Percentiles rank a stretch among this genome's conserved stretches.
These are phyloP conservation scores for Montipora cactus DNA, from an alignment of 64 coral and sea anemone genomes.

Conservation along the genomic window DNA sequence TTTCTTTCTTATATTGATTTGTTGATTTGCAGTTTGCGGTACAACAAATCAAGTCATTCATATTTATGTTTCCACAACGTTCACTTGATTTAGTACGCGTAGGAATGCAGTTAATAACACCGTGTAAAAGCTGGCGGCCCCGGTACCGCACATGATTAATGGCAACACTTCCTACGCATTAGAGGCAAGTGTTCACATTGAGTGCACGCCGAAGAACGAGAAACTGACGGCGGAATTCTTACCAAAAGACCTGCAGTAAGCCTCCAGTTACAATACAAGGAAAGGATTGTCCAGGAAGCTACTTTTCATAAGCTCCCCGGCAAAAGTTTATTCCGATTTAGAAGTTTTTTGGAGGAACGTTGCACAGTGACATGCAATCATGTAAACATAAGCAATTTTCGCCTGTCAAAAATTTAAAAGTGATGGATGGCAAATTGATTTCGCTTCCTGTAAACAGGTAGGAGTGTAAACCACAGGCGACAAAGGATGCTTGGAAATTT, in stretches of 20 bases:
- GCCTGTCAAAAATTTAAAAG: slow-evolving; percentile 45
- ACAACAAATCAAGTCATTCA: too few relatives aligned
- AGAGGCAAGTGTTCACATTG: neutral
- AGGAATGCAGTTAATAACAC: neutral
- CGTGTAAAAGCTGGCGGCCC: neutral
- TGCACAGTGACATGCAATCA: neutral
- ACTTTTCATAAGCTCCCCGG: neutral
- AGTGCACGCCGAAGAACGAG: neutral
- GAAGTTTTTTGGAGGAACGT: neutral
- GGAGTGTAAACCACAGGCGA: slow-evolving; percentile 35
- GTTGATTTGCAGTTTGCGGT: too few relatives aligned
- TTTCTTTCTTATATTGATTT: too few relatives aligned
- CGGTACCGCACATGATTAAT: neutral
- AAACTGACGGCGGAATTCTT: neutral
- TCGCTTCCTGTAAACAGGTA: slow-evolving; percentile 18
- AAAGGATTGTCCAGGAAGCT: neutral
- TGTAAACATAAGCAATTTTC: neutral
- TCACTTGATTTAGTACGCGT: neutral
- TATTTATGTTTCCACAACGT: too few relatives aligned
- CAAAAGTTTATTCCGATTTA: neutral
- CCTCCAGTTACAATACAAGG: neutral
- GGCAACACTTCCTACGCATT: slow-evolving; percentile 20
- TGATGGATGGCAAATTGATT: slow-evolving; percentile 84
- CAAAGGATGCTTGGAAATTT: neutral
- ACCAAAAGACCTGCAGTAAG: neutral